These are phyloP conservation scores for Aphelenchoides fujianensis DNA, from an alignment of 1,140 invertebrate genomes.

Conservation along the genomic window DNA sequence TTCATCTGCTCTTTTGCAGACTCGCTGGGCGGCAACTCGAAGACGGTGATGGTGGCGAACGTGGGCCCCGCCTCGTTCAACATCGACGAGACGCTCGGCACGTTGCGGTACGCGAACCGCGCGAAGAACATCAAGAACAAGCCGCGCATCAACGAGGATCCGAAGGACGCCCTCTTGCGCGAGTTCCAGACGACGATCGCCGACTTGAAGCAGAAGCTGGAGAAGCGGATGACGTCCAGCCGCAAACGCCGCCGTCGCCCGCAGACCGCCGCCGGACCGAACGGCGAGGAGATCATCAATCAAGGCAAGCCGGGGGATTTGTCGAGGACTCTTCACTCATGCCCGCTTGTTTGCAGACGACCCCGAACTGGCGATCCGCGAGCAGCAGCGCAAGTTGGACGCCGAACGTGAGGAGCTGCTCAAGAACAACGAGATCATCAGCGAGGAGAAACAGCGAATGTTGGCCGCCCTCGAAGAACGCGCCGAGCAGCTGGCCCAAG, in stretches of 20 bases:
- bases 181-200: slow-evolving; percentile 72
- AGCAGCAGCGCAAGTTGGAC: slow-evolving; percentile 66
- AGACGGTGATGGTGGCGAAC: slow-evolving; percentile 94
- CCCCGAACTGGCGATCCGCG: slow-evolving; percentile 63
- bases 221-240: slow-evolving; percentile 63
- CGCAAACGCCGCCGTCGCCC: slow-evolving; percentile 60
- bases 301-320: slow-evolving; percentile 3
- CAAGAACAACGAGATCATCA: slow-evolving; percentile 66
- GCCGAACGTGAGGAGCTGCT: slow-evolving; percentile 67
- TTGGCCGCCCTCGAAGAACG: slow-evolving; percentile 68
- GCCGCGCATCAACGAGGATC: slow-evolving; percentile 90
- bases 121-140: slow-evolving; percentile 96
- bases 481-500: slow-evolving; percentile 67
- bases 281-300: no score
- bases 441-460: slow-evolving; percentile 69
- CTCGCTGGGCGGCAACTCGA: slow-evolving; percentile 88
- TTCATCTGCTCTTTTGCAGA: no score
- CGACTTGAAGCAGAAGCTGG: slow-evolving; percentile 51
- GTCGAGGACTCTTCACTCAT: not conserved
- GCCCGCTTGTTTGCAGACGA: not conserved
- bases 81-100: slow-evolving; percentile 89
- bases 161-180: slow-evolving; percentile 81
- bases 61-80: slow-evolving; percentile 92
- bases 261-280: no score
- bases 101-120: slow-evolving; percentile 83